phyloP scores from a whole-genome alignment of 2,113 vertebrate species.

The Poecile atricapillus region DNA sequence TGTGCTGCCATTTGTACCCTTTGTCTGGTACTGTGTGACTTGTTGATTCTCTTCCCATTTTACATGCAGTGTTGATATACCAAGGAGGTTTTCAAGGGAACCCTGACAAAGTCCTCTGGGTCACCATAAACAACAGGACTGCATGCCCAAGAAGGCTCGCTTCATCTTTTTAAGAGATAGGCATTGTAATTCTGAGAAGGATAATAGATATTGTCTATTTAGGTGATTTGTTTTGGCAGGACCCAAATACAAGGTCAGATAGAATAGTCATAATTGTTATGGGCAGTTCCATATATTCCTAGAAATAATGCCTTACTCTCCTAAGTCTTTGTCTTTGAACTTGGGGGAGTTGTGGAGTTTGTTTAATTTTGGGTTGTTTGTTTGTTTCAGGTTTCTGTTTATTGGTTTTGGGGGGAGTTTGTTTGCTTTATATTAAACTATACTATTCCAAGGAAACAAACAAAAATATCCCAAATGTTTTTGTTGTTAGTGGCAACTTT shows the following conservation, averaged over 20 bases:
- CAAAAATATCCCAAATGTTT: not conserved
- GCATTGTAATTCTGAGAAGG: not conserved
- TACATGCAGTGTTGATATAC: not conserved
- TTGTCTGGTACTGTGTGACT: not conserved
- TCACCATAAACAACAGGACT: not conserved
- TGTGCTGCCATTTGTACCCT: not conserved
- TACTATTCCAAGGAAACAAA: not conserved
- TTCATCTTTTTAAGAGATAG: not conserved
- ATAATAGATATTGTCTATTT: not conserved
- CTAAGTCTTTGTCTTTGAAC: not conserved
- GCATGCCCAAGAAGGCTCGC: not conserved
- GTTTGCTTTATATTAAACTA: not conserved
- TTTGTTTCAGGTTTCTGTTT: not conserved
- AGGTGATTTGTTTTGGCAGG: not conserved
- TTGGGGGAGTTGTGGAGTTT: accelerated
- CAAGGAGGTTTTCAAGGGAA: not conserved
- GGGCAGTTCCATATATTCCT: not conserved
- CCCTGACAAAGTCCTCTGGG: not conserved
- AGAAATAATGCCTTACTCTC: not conserved
- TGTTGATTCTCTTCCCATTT: not conserved
- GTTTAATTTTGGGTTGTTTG: too few relatives aligned
- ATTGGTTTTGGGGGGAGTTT: not conserved
- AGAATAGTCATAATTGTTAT: not conserved
- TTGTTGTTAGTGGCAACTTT: not conserved
- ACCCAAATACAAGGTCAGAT: not conserved